Evolutionary conservation across 2,113 vertebrate genomes (phyloP).

Genomic region (Turdus rufiventris): DNA sequence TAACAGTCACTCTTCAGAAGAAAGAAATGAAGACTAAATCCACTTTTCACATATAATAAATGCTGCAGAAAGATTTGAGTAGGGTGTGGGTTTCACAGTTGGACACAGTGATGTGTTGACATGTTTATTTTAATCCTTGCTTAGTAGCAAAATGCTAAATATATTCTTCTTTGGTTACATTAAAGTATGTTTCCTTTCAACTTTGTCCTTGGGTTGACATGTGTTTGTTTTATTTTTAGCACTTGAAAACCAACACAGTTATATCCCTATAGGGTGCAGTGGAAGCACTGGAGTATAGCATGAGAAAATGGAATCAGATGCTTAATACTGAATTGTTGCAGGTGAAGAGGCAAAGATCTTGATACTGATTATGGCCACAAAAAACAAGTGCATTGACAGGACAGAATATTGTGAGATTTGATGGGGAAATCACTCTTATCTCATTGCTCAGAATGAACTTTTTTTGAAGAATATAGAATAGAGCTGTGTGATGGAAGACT

Average conservation of each 20-base stretch:
- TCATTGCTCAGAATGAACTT: neutral
- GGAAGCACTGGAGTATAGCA: slow-evolving; percentile 13
- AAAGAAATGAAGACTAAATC: neutral
- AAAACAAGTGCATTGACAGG: neutral
- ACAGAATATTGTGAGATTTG: neutral
- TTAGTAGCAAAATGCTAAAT: slow-evolving; percentile 58
- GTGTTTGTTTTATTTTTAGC: slow-evolving; percentile 65
- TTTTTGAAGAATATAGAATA: neutral
- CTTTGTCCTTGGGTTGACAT: slow-evolving; percentile 41
- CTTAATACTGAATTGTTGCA: neutral
- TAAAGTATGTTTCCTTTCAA: slow-evolving; percentile 47
- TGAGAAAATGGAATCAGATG: neutral
- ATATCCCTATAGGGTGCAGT: slow-evolving; percentile 13
- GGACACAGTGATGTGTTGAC: neutral
- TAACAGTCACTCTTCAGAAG: neutral
- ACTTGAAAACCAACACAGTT: neutral
- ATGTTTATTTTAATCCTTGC: slow-evolving; percentile 63
- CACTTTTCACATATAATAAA: neutral
- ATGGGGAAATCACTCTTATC: neutral
- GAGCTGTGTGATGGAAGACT: neutral
- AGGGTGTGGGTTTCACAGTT: neutral
- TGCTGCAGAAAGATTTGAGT: neutral
- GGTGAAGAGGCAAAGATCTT: neutral
- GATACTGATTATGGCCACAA: neutral
- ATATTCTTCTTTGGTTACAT: slow-evolving; percentile 58